A percentile compares a stretch with the other conserved stretches of the same genome.
These are phyloP conservation scores for Phoenicopterus ruber DNA, from an alignment of 2,113 vertebrate species.

Conservation along the genomic window DNA sequence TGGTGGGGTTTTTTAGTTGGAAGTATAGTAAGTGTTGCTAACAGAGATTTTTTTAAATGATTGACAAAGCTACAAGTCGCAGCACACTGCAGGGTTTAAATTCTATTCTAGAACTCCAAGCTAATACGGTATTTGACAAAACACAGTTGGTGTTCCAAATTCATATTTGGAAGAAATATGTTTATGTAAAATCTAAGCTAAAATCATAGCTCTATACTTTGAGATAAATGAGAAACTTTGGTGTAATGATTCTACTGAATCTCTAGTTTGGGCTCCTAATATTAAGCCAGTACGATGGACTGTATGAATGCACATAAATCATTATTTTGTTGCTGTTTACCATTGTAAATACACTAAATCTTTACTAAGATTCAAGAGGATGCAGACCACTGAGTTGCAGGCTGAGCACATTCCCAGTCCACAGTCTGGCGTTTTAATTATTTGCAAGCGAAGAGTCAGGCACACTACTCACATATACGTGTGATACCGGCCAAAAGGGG, in stretches of 20 bases:
- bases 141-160: conserved; percentile 7
- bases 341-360: not conserved
- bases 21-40: not conserved
- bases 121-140: conserved; percentile 23
- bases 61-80: not conserved
- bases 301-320: not conserved
- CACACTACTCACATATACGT: rapidly evolving
- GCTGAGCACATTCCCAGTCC: not conserved
- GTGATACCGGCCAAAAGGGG: not conserved
- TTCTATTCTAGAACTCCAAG: not conserved
- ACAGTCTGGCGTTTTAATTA: not conserved
- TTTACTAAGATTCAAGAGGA: not conserved
- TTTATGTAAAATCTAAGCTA: not conserved
- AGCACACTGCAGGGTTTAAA: not conserved
- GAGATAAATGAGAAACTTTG: not conserved
- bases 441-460: not conserved
- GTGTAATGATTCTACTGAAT: not conserved
- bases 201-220: not conserved
- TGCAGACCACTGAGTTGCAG: not conserved
- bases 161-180: not conserved
- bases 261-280: not conserved
- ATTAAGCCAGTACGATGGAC: not conserved
- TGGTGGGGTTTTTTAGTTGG: no score
- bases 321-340: not conserved
- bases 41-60: not conserved